Evolutionary conservation across 2,888 invertebrate genomes (phyloP), one percentile per base, ranked within the genome.

Genomic region (Melanchra persicariae): DNA sequence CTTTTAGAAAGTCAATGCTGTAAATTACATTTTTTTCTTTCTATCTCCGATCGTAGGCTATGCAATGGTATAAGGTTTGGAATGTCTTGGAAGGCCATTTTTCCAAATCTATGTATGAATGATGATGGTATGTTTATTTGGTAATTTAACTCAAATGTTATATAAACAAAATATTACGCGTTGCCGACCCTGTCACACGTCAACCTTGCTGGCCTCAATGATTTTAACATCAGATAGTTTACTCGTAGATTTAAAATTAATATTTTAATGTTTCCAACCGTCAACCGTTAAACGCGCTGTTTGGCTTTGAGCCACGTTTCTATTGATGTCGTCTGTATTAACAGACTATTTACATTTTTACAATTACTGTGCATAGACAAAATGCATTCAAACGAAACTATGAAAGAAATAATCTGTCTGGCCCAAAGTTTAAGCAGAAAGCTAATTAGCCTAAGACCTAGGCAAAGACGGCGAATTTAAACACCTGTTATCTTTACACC

Each of bases 121-220:
- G 43, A 43, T 45, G 30, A 57, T 26, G 24, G 17, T 40, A 45
- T 43, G 15, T 77, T 52, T 64, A 61, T 40, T 71, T 54, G 49
- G 37, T 57, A 2, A 37, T 51, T 73, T 49, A 24, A 57, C 24
- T 26, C 19, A 30, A 62, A 61, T 52, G 24, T 52, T 49, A 51
- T 19, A 19, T 54, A 30, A 75, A 75, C n/a, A 49, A 69, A 54
- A 81, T 58, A 12, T 54, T 77, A 51, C 19, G 45, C 22, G 8
- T 8, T 1, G 3, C 12, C 58, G 63, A 54, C 81, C 76, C 55
- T 64, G 68, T 64, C 55, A 67, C 40, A 57, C 34, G 30, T 61
- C 62, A 71, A 66, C 76, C 81, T 75, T 80, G 68, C 2, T 47
- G 51, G 60, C 47, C 34, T 64, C 65, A 26, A 65, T 55, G 17